These are phyloP conservation scores for Dolichoris vasculosae DNA, from an alignment of 1,140 invertebrate species.

Conservation along the genomic window DNA sequence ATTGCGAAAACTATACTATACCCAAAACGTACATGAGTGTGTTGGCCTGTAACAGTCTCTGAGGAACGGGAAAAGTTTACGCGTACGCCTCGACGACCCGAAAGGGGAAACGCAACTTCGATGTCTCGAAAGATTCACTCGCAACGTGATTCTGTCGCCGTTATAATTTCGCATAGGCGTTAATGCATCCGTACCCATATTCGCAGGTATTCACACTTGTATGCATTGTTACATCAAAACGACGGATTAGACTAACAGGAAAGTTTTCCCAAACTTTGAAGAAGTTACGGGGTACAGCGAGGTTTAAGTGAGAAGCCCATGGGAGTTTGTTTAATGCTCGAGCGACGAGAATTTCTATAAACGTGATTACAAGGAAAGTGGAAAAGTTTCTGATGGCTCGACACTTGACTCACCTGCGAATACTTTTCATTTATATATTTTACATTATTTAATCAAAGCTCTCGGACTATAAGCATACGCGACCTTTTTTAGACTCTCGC, in stretches of 20 bases:
- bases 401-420: background rate
- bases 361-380: background rate
- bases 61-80: background rate
- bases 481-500: background rate
- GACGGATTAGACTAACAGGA: slow-evolving; percentile 46
- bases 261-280: slow-evolving; percentile 33
- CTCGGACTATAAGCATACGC: no score
- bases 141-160: no score
- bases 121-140: background rate
- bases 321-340: slow-evolving; percentile 45
- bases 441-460: slow-evolving; percentile 29
- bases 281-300: background rate
- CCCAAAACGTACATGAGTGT: background rate
- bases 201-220: background rate
- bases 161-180: background rate
- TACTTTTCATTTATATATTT: slow-evolving; percentile 26
- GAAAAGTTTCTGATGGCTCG: background rate
- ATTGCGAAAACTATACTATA: background rate
- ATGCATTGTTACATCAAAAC: slow-evolving; percentile 46
- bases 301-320: background rate
- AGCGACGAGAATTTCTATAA: slow-evolving; percentile 28
- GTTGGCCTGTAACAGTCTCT: background rate
- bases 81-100: background rate
- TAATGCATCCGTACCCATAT: background rate
- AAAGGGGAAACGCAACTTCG: no score